Conservation (phyloP, 1,140 invertebrate genomes). For the Caenorhabditis remanei region DNA sequence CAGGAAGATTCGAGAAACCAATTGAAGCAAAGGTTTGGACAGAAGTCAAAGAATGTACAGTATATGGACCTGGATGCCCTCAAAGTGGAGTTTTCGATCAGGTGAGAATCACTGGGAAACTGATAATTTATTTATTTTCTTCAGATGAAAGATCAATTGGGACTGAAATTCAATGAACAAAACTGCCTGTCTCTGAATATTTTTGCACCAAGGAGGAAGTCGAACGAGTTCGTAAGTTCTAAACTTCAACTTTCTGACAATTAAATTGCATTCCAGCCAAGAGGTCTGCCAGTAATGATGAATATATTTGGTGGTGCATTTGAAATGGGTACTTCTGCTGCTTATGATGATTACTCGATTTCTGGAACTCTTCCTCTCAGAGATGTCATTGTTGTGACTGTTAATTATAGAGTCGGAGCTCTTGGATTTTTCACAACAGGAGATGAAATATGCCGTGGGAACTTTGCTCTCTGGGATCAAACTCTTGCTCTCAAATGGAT, state of each 20-base stretch:
- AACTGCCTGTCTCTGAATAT: constrained; percentile 37
- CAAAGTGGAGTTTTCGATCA: not conserved
- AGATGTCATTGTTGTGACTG: constrained; percentile 61
- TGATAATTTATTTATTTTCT: not conserved
- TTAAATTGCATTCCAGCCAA: not conserved
- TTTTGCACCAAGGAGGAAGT: not conserved
- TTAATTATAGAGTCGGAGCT: constrained; percentile 59
- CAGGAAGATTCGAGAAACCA: constrained; percentile 43
- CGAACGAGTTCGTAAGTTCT: not conserved
- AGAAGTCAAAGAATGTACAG: not conserved
- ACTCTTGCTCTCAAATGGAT: constrained; percentile 89
- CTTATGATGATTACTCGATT: constrained; percentile 37
- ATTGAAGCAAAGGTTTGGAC: not conserved
- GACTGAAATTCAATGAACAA: not conserved
- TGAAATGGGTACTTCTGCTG: constrained; percentile 23
- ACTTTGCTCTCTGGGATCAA: constrained; percentile 89
- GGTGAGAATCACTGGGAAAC: not conserved
- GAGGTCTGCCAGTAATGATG: constrained; percentile 58
- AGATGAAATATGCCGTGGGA: constrained; percentile 80
- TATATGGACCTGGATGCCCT: constrained; percentile 17
- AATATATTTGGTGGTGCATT: constrained; percentile 59
- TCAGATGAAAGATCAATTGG: not conserved
- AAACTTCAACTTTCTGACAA: not conserved
- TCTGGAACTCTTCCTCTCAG: constrained; percentile 48
- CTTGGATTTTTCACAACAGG: constrained; percentile 63